phyloP scores from a whole-genome alignment of 2,888 invertebrate genomes.

The Drosophila falleni region DNA sequence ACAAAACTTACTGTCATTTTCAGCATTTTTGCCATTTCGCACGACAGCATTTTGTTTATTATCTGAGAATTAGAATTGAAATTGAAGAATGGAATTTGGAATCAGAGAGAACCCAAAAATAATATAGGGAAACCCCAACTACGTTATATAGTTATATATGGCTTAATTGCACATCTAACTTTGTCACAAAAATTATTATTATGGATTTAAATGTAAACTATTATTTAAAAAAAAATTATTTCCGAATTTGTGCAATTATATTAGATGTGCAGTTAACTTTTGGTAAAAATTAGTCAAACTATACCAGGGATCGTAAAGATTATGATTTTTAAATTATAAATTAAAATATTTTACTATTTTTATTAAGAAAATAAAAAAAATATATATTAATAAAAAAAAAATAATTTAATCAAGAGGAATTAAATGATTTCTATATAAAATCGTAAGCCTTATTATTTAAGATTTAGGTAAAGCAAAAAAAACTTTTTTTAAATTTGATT shows the following conservation, averaged over 20 bases:
- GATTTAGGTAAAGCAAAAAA: no score
- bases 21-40: constrained; percentile 84
- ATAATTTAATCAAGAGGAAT: no score
- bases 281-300: neutral
- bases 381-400: neutral
- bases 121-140: neutral
- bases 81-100: constrained; percentile 30
- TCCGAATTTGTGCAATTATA: neutral
- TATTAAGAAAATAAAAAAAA: neutral
- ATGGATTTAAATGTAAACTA: no score
- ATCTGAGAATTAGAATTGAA: constrained; percentile 83
- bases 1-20: constrained; percentile 83
- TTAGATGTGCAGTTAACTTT: neutral
- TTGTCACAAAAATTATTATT: neutral
- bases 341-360: no score
- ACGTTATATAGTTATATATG: neutral
- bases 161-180: neutral
- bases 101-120: neutral
- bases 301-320: neutral
- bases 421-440: no score
- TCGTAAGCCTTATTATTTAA: no score
- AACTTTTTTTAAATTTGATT: no score
- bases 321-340: neutral
- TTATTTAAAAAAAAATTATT: no score
- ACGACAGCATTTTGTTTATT: constrained; percentile 84